Conservation (phyloP, 2,797 vertebrate species). For the Tragelaphus oryx region DNA sequence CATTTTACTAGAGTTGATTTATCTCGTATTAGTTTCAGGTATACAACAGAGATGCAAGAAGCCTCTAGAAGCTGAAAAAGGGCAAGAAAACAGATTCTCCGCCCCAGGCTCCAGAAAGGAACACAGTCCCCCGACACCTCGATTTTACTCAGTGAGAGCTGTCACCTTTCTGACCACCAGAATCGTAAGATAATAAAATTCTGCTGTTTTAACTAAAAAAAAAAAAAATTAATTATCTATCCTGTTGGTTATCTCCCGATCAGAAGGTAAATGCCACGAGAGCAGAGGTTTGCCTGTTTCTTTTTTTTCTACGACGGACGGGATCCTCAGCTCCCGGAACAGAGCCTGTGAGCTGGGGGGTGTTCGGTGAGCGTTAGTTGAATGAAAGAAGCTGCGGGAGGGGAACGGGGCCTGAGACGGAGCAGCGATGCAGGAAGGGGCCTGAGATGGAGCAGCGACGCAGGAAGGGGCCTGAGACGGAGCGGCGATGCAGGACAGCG, state of each 20-base stretch:
- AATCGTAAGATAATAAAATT: background rate
- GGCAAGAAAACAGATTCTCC: background rate
- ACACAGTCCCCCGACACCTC: no score
- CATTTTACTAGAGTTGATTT: background rate
- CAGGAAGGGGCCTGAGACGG: no score
- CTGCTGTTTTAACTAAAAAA: background rate
- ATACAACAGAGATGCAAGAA: no score
- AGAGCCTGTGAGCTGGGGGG: rapidly evolving
- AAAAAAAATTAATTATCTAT: background rate
- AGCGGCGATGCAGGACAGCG: rapidly evolving
- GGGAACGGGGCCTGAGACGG: rapidly evolving
- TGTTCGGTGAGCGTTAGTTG: rapidly evolving
- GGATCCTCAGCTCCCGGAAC: background rate
- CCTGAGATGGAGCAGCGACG: rapidly evolving
- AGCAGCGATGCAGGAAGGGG: background rate
- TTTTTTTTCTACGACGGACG: rapidly evolving
- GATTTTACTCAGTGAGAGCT: background rate
- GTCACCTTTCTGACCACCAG: background rate
- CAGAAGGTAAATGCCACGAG: rapidly evolving
- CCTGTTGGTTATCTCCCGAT: rapidly evolving
- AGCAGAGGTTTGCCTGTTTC: background rate
- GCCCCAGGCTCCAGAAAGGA: background rate
- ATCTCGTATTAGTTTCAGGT: background rate
- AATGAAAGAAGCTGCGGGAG: background rate
- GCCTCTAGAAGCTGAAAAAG: background rate